Conservation (phyloP, 2,113 vertebrate genomes). For the Odontesthes bonariensis region DNA sequence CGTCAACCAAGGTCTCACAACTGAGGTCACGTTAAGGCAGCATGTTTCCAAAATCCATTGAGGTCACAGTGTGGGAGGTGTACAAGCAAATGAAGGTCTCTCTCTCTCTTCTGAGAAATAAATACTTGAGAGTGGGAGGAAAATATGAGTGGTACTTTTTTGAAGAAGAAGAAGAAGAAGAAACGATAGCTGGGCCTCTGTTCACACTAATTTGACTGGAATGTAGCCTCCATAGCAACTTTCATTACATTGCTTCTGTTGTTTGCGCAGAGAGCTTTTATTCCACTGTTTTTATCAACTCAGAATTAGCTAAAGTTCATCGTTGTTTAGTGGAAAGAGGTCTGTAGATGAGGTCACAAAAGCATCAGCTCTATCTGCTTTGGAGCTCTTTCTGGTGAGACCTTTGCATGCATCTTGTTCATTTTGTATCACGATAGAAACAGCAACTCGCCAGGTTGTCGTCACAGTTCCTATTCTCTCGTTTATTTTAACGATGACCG, state of each 20-base stretch:
- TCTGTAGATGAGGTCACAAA: background rate
- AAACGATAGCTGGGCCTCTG: background rate
- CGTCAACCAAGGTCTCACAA: background rate
- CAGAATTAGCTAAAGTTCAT: background rate
- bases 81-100: background rate
- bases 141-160: background rate
- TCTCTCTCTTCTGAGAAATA: background rate
- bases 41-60: background rate
- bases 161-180: too few species aligned
- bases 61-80: background rate
- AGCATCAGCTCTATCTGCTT: background rate
- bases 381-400: background rate
- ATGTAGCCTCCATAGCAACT: background rate
- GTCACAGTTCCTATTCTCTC: background rate
- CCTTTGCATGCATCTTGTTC: background rate
- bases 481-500: background rate
- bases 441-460: background rate
- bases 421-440: background rate
- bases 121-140: background rate
- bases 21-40: slow-evolving; percentile 20
- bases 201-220: background rate
- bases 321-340: background rate
- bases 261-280: slow-evolving; percentile 18
- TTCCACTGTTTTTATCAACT: background rate
- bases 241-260: slow-evolving; percentile 3